These are phyloP conservation scores for honey bee (Apis mellifera) DNA, from an alignment of 1,140 invertebrate genomes.

Conservation along the genomic window DNA sequence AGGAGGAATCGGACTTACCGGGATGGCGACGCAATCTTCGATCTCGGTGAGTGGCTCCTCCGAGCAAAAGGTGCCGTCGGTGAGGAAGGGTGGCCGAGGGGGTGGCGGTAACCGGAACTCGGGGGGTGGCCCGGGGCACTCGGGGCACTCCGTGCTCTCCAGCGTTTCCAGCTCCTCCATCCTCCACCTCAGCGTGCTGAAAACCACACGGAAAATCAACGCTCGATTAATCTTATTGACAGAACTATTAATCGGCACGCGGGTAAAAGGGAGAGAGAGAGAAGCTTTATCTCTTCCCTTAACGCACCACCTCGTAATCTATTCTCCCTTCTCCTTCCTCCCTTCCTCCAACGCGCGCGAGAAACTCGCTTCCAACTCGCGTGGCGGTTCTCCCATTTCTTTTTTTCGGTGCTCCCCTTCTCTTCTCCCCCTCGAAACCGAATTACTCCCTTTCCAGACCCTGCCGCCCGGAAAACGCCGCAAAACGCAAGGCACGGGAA, in stretches of 20 bases:
- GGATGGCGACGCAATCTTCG: constrained; percentile 79
- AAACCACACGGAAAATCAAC: constrained; percentile 67
- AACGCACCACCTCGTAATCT: constrained; percentile 6
- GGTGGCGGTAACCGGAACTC: constrained; percentile 80
- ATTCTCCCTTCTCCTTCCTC: constrained; percentile 11
- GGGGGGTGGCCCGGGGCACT: constrained; percentile 78
- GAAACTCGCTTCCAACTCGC: not conserved
- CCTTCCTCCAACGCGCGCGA: not conserved
- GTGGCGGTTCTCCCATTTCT: not conserved
- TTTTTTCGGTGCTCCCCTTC: too few species aligned
- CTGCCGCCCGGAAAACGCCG: not conserved
- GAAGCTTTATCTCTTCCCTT: constrained; percentile 26
- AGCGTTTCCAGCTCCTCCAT: constrained; percentile 80
- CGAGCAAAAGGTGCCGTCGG: constrained; percentile 78
- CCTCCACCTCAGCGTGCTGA: constrained; percentile 78
- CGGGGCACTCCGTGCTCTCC: constrained; percentile 79
- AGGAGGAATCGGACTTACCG: constrained; percentile 67
- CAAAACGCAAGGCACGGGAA: not conserved
- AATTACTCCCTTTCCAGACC: not conserved
- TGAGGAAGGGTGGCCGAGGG: constrained; percentile 78
- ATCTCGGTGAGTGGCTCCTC: constrained; percentile 78
- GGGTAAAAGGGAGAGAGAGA: too few species aligned
- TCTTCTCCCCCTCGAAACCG: not conserved
- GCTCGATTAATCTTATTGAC: constrained; percentile 67
- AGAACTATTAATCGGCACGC: constrained; percentile 55